Percentiles rank a stretch among this genome's conserved stretches.
Conservation (phyloP, 2,888 invertebrate genomes). For the Crematogaster levior region DNA sequence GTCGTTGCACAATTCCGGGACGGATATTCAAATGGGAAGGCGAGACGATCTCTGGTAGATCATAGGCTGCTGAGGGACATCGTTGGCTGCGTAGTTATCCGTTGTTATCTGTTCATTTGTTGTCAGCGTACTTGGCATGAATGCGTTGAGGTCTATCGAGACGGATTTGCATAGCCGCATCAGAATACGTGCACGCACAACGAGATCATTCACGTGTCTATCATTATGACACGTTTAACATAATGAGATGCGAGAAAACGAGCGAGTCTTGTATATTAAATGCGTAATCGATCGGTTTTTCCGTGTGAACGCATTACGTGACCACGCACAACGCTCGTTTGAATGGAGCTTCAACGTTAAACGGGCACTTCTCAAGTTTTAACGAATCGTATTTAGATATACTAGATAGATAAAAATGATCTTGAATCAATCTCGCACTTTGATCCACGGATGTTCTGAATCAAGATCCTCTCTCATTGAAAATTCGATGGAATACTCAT, state of each 20-base stretch:
- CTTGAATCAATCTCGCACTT: conserved; percentile 18
- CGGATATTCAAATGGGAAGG: conserved; percentile 10
- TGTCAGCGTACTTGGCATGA: background rate
- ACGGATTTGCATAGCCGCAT: conserved; percentile 12
- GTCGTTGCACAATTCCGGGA: conserved; percentile 27
- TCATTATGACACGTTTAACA: conserved; percentile 23
- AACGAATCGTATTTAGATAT: background rate
- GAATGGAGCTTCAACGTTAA: background rate
- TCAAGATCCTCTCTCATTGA: conserved; percentile 13
- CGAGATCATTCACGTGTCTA: conserved; percentile 30
- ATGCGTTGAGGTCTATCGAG: background rate
- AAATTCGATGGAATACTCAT: background rate
- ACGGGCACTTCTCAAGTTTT: background rate
- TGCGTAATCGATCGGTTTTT: conserved; percentile 13
- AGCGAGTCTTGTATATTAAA: background rate
- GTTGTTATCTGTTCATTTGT: conserved; percentile 22
- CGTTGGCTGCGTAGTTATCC: background rate
- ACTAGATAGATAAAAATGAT: conserved; percentile 11
- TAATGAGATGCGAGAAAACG: background rate
- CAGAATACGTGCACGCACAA: background rate
- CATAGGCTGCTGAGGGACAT: background rate
- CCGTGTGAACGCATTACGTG: background rate
- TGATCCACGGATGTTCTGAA: conserved; percentile 15
- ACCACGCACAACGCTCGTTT: background rate
- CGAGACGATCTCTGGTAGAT: background rate